Evolutionary conservation across 2,888 invertebrate genomes (phyloP).

Genomic region (Tiphia femorata): DNA sequence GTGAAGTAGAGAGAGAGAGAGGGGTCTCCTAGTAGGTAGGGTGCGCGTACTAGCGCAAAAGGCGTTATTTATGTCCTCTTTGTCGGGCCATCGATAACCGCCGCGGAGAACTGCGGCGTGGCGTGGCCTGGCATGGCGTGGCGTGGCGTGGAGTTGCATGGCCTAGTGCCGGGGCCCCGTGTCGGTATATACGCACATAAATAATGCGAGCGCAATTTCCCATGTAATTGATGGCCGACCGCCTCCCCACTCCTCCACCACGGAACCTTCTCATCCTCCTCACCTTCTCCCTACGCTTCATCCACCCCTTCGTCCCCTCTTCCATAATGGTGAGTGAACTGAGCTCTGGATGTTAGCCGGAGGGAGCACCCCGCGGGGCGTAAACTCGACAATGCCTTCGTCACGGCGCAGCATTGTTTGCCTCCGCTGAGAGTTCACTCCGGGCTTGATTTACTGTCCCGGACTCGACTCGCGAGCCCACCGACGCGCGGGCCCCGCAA

Average conservation of each 20-base stretch:
- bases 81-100: constrained; percentile 62
- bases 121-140: constrained; percentile 14
- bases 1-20: not conserved
- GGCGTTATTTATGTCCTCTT: constrained; percentile 63
- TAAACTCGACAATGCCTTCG: constrained; percentile 67
- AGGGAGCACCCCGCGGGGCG: constrained; percentile 60
- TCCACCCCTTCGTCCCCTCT: constrained; percentile 24
- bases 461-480: constrained; percentile 44
- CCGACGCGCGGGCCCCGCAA: constrained; percentile 53
- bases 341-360: constrained; percentile 53
- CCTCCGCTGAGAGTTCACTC: constrained; percentile 58
- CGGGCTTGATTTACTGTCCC: constrained; percentile 60
- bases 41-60: constrained; percentile 38
- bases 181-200: constrained; percentile 54
- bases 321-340: constrained; percentile 59
- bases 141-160: constrained; percentile 4
- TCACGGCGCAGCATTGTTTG: constrained; percentile 67
- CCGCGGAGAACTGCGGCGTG: constrained; percentile 41
- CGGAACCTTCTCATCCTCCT: not conserved
- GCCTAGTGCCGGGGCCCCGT: constrained; percentile 12
- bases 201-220: constrained; percentile 64
- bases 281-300: constrained; percentile 1
- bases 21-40: no score
- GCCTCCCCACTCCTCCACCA: constrained; percentile 22
- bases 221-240: constrained; percentile 65